Percentiles rank a stretch among this genome's conserved stretches.
phyloP scores from a whole-genome alignment of 2,888 invertebrate species.

The Trichogramma dendrolimi region DNA sequence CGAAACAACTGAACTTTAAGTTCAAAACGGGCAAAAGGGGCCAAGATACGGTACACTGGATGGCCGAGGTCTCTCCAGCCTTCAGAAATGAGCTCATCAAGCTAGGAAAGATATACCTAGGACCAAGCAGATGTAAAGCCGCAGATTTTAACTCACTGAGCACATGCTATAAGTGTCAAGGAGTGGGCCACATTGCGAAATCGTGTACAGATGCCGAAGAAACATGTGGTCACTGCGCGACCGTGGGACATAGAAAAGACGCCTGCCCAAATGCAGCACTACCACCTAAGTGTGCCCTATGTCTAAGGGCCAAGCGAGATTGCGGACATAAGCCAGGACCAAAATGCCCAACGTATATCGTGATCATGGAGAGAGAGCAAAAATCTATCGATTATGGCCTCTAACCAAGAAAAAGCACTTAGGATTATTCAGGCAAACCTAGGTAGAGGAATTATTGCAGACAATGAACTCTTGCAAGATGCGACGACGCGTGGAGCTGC shows the following conservation, averaged over 20 bases:
- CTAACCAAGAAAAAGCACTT: constrained; percentile 14
- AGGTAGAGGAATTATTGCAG: constrained; percentile 5
- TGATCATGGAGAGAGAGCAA: neutral
- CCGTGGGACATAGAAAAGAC: neutral
- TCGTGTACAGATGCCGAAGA: neutral
- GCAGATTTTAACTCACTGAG: constrained; percentile 12
- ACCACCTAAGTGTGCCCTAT: neutral
- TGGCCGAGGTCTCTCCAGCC: neutral
- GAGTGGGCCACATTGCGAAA: constrained; percentile 1
- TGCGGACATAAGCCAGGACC: neutral
- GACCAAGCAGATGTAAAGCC: constrained; percentile 17
- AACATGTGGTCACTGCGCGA: neutral
- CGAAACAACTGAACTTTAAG: neutral
- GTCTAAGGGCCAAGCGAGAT: neutral
- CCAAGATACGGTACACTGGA: neutral
- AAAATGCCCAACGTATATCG: neutral
- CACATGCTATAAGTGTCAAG: constrained; percentile 9
- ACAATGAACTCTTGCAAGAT: constrained; percentile 13
- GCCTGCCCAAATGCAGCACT: neutral
- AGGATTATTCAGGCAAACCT: constrained; percentile 16
- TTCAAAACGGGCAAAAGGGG: constrained; percentile 4
- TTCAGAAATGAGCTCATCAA: neutral
- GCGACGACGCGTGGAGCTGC: neutral
- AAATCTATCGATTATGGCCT: neutral
- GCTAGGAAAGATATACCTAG: constrained; percentile 10